Conservation (phyloP, 2,797 vertebrate genomes). For the Tokudaia muenninki region DNA sequence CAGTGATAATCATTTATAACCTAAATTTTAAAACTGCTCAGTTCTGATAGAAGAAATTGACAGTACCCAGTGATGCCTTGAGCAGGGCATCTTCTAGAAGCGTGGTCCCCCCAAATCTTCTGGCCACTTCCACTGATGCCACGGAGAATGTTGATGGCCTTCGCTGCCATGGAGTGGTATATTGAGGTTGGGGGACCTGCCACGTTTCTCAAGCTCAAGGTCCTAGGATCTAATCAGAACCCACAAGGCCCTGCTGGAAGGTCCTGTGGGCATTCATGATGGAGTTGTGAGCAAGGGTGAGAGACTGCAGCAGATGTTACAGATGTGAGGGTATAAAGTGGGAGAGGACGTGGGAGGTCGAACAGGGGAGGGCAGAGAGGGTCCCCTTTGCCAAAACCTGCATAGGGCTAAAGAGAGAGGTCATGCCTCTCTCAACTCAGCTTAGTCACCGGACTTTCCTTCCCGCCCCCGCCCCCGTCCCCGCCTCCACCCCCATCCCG, state of each 20-base stretch:
- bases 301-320: not conserved
- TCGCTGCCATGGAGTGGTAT: not conserved
- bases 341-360: accelerated
- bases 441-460: constrained; percentile 50
- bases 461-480: not conserved
- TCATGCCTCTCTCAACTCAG: not conserved
- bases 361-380: not conserved
- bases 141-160: not conserved
- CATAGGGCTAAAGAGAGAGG: not conserved
- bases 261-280: not conserved
- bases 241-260: not conserved
- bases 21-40: not conserved
- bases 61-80: not conserved
- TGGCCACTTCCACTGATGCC: not conserved
- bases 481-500: not conserved
- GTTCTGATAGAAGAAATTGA: constrained; percentile 21
- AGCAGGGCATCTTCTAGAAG: not conserved
- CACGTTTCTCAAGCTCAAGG: not conserved
- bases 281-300: not conserved
- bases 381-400: not conserved
- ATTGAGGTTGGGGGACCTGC: not conserved
- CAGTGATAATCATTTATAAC: not conserved
- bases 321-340: not conserved
- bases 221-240: not conserved
- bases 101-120: not conserved